Conservation (phyloP, 2,113 vertebrate genomes). For the Datnioides undecimradiatus region DNA sequence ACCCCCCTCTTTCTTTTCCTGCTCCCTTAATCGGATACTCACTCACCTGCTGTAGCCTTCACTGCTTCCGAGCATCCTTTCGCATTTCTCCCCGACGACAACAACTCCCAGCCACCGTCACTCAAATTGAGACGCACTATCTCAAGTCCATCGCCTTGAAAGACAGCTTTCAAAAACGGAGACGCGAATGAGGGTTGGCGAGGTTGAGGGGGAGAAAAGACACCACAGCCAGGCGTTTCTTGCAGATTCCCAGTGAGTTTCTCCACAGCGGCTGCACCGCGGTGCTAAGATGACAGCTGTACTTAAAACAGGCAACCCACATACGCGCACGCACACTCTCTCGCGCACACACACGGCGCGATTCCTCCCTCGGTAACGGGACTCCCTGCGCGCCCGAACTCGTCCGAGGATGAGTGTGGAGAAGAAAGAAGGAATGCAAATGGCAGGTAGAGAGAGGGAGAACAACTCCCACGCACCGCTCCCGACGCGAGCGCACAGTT, state of each 20-base stretch:
- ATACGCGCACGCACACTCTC: neutral
- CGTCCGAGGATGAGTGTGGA: constrained; percentile 41
- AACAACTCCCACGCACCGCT: constrained; percentile 78
- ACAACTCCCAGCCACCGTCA: constrained; percentile 80
- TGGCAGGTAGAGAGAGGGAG: constrained; percentile 55
- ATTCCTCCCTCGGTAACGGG: constrained; percentile 55
- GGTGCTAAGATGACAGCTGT: constrained; percentile 34
- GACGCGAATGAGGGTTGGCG: neutral
- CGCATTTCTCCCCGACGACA: constrained; percentile 77
- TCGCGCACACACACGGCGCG: constrained; percentile 13
- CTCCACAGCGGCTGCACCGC: constrained; percentile 29
- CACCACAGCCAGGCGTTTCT: constrained; percentile 1
- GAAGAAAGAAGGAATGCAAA: constrained; percentile 56
- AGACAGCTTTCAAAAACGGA: constrained; percentile 34
- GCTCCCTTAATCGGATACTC: constrained; percentile 50
- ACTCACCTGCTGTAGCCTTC: constrained; percentile 82
- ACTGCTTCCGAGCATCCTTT: constrained; percentile 83
- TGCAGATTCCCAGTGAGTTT: constrained; percentile 45
- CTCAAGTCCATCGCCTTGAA: constrained; percentile 76
- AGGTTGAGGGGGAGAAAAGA: neutral
- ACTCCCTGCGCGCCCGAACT: constrained; percentile 61
- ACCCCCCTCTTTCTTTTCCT: neutral
- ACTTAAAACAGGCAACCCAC: constrained; percentile 27
- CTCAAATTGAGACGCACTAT: constrained; percentile 68
- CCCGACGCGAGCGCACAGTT: constrained; percentile 43